These are phyloP conservation scores for Proctacanthus coquilletti DNA, from an alignment of 1,140 invertebrate genomes.

Conservation along the genomic window DNA sequence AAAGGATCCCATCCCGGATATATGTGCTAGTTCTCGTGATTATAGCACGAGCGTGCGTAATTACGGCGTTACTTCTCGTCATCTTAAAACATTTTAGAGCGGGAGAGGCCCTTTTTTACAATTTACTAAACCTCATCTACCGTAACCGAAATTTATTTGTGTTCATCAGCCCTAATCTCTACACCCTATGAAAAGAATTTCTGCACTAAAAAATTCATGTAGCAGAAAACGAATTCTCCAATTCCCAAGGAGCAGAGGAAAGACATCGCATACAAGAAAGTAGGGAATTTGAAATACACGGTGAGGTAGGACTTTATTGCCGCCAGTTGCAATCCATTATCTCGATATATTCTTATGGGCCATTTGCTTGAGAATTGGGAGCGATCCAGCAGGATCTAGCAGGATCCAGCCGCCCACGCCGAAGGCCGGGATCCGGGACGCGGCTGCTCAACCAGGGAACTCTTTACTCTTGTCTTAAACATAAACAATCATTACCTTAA, in stretches of 20 bases:
- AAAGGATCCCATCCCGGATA: too few species aligned
- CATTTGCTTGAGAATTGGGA: background rate
- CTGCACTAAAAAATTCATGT: conserved; percentile 1
- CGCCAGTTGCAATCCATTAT: background rate
- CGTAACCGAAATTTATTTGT: background rate
- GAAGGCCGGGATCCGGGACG: too few species aligned
- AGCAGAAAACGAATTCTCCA: background rate
- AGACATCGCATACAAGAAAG: too few species aligned
- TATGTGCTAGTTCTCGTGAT: too few species aligned
- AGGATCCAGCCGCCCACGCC: too few species aligned
- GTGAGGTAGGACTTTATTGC: background rate
- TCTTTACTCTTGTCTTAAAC: background rate
- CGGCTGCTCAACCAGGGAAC: too few species aligned
- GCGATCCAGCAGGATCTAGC: too few species aligned
- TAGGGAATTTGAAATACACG: background rate
- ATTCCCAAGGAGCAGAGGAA: background rate
- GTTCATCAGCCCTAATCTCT: background rate
- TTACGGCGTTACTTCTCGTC: too few species aligned
- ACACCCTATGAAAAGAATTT: background rate
- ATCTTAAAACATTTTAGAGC: too few species aligned
- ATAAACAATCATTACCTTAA: conserved; percentile 1
- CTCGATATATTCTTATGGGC: conserved; percentile 1
- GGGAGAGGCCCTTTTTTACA: too few species aligned
- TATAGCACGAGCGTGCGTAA: too few species aligned
- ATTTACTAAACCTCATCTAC: too few species aligned